phyloP scores from a whole-genome alignment of 2,797 vertebrate species.

The Rhinella marina region DNA sequence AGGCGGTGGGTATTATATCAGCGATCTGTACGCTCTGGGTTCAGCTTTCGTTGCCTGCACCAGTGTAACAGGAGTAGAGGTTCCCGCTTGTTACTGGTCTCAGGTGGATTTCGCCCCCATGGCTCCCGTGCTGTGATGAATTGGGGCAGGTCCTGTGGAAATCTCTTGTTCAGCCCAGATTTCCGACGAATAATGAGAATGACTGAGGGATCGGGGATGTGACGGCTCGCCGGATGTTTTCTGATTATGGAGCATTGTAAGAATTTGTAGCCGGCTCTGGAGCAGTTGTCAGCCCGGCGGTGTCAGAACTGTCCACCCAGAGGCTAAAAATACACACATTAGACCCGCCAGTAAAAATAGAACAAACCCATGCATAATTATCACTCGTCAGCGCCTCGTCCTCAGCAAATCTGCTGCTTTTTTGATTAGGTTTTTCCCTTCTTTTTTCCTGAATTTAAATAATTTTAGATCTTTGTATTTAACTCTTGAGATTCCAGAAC shows the following conservation, averaged over 20 bases:
- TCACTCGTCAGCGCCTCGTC: constrained; percentile 21
- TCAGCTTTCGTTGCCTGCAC: not conserved
- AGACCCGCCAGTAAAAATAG: constrained; percentile 28
- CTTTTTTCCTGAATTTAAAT: not conserved
- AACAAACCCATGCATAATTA: constrained; percentile 12
- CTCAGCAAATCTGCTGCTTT: constrained; percentile 7
- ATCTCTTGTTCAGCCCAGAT: not conserved
- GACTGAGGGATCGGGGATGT: constrained; percentile 9
- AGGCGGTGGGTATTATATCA: too few relatives aligned
- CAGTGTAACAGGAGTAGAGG: not conserved
- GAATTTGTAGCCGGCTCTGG: not conserved
- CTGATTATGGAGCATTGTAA: not conserved
- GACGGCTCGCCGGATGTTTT: constrained; percentile 13
- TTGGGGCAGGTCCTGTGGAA: not conserved
- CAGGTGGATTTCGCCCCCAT: not conserved
- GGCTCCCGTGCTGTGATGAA: not conserved
- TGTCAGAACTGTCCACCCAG: constrained; percentile 36
- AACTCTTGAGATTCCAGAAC: not conserved
- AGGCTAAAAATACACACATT: constrained; percentile 34
- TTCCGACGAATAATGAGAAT: constrained; percentile 23
- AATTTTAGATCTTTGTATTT: not conserved
- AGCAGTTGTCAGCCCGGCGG: not conserved
- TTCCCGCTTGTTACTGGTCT: not conserved
- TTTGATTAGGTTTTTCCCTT: not conserved
- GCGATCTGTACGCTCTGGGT: too few relatives aligned